Evolutionary conservation across 2,888 invertebrate genomes (phyloP), one percentile per base, ranked within the genome.

Genomic region (Synanthedon andrenaeformis): DNA sequence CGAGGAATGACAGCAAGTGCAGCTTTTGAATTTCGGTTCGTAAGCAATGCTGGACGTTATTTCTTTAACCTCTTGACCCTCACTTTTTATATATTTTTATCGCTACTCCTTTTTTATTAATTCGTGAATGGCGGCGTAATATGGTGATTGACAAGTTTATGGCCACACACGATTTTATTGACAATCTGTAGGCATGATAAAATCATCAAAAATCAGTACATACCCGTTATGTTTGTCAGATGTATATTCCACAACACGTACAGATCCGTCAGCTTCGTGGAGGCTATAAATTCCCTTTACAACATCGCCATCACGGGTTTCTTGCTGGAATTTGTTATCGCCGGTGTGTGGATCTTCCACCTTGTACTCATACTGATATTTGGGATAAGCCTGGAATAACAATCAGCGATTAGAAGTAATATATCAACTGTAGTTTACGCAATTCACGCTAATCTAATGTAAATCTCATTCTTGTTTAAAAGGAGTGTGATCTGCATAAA

Each of bases 261-360:
- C 69, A 54, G 90, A 90, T 28, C 91, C 91, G 59, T 89, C 90
- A 56, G 90, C 83, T 63, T 91, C 90, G 54, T 89, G 88, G 45
- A 91, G 73, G 51, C 89, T 86, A 69, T 92, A 92, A 51, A 91
- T 89, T 42, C 92, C 92, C 69, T 90, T 89, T 52, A 92, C 92
- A 13, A 83, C 89, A 62, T 91, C 90, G 6, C 92, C 92, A 76
- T 90, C 89, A 13, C 89, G 82, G 59, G 79, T 72, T 70, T 91
- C 90, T 54, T 87, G 82, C 62, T 91, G 90, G 74, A 82, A 89
- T 72, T 91, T 90, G 64, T 89, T 89, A 72, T 91, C 90, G 49
- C 90, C 91, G 42, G 90, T 90, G 59, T 90, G 90, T 23, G 88
- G 88, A 57, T 91, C 91, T 58, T 89, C 87, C n/a, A 89, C 89